Evolutionary conservation across 2,888 invertebrate species (phyloP).

Genomic region (Drosophila melanosoma): DNA sequence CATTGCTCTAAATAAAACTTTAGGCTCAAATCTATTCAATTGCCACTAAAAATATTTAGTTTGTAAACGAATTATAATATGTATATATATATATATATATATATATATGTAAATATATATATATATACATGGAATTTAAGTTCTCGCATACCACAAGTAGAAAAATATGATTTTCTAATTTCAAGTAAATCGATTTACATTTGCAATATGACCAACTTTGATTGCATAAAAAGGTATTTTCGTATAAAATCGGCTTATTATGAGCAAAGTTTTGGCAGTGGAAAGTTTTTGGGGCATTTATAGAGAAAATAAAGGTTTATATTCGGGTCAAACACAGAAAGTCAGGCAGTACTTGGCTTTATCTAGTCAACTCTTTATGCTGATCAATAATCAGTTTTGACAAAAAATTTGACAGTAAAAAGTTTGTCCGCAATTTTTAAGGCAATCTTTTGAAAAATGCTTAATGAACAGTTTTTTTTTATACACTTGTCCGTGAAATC

Average conservation of each 20-base stretch:
- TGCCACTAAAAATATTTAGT: constrained; percentile 13
- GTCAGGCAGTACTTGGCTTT: too few species aligned
- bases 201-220: neutral
- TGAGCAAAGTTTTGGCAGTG: neutral
- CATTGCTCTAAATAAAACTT: neutral
- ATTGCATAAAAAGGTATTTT: neutral
- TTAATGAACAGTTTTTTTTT: neutral
- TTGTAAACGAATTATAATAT: neutral
- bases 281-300: neutral
- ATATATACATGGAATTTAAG: too few species aligned
- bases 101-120: neutral
- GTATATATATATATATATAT: neutral
- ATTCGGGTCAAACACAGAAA: too few species aligned
- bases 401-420: neutral
- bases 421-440: neutral
- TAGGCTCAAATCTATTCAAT: constrained; percentile 18
- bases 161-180: neutral
- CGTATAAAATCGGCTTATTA: neutral
- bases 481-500: too few species aligned
- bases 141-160: neutral
- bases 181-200: neutral
- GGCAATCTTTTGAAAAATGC: neutral
- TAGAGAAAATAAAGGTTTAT: neutral
- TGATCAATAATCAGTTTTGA: neutral
- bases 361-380: neutral